These are phyloP conservation scores for Atractosteus spatula DNA, from an alignment of 2,113 vertebrate species.

Conservation along the genomic window DNA sequence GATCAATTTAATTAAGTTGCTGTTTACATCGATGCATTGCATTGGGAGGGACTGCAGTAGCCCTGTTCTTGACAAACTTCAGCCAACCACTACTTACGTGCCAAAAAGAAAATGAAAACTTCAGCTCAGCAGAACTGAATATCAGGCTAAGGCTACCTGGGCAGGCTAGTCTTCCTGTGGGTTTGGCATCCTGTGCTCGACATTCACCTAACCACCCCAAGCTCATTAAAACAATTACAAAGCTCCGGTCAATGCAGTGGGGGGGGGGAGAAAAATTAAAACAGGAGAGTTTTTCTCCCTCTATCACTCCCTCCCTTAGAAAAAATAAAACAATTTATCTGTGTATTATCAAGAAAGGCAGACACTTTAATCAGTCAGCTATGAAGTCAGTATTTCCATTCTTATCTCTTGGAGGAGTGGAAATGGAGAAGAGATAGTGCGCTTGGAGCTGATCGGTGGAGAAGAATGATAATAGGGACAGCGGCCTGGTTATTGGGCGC, in stretches of 20 bases:
- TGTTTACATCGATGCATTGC: too few relatives aligned
- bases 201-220: conserved; percentile 1
- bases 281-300: conserved; percentile 52
- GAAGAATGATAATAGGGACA: conserved; percentile 97
- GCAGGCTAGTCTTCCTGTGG: neutral
- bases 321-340: conserved; percentile 99
- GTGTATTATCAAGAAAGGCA: conserved; percentile 99
- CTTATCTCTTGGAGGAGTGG: conserved; percentile 99
- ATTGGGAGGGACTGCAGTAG: too few relatives aligned
- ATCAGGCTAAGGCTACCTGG: too few relatives aligned
- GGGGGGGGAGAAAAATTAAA: conserved; percentile 61
- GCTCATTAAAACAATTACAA: conserved; percentile 18
- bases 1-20: too few relatives aligned
- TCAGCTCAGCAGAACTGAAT: too few relatives aligned
- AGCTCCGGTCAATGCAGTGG: conserved; percentile 28
- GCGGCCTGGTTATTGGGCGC: conserved; percentile 87
- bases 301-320: conserved; percentile 49
- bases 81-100: too few relatives aligned
- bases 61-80: too few relatives aligned
- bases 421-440: conserved; percentile 98
- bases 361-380: conserved; percentile 99
- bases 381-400: conserved; percentile 99
- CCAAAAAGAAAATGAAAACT: too few relatives aligned
- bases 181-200: neutral
- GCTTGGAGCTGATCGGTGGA: conserved; percentile 89